Conservation (phyloP, 2,113 vertebrate genomes). For the Hystrix cristata region DNA sequence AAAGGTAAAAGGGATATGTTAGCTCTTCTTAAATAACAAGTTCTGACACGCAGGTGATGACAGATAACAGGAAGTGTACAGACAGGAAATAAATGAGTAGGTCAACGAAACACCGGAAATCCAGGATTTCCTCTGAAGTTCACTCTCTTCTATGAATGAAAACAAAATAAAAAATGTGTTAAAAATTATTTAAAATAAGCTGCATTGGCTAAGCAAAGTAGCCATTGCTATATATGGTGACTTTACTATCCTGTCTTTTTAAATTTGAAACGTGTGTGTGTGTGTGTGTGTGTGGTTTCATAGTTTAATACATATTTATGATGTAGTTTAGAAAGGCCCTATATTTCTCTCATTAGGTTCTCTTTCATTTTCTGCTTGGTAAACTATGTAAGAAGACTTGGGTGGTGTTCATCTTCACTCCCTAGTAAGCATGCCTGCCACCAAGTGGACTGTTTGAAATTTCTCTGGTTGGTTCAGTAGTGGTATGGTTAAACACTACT, state of each 20-base stretch:
- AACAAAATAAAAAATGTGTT: not conserved
- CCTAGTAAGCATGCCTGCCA: constrained; percentile 1
- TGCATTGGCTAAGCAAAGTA: constrained; percentile 8
- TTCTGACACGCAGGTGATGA: constrained; percentile 4
- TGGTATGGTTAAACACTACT: not conserved
- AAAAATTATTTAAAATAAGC: constrained; percentile 13
- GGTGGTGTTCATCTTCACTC: not conserved
- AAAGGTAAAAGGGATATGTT: not conserved
- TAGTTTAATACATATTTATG: constrained; percentile 22
- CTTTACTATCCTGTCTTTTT: constrained; percentile 49
- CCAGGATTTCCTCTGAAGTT: constrained; percentile 50
- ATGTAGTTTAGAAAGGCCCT: not conserved
- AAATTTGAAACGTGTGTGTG: not conserved
- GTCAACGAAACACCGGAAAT: not conserved
- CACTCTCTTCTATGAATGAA: not conserved
- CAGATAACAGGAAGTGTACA: constrained; percentile 38
- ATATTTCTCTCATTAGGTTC: not conserved
- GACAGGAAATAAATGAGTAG: constrained; percentile 48
- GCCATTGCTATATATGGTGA: not conserved
- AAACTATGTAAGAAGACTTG: not conserved
- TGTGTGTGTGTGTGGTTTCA: constrained; percentile 31
- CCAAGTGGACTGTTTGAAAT: constrained; percentile 20
- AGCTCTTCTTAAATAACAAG: not conserved
- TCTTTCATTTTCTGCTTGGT: constrained; percentile 37
- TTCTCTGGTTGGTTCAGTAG: not conserved